phyloP scores from a whole-genome alignment of 2,797 vertebrate species.

The Danio jaintianensis region DNA sequence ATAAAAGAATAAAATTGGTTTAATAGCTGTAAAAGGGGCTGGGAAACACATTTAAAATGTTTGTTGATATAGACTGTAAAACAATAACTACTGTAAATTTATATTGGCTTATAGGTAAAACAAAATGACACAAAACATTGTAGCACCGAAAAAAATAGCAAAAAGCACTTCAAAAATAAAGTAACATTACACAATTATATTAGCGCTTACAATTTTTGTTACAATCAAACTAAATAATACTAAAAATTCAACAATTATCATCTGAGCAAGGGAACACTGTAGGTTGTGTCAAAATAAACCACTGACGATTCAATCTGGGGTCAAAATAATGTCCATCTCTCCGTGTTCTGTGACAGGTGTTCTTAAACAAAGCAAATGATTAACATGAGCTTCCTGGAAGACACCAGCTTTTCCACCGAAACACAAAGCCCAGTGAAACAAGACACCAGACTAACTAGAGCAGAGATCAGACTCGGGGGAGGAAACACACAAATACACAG shows the following conservation, averaged over 20 bases:
- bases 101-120: too few relatives aligned
- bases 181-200: too few relatives aligned
- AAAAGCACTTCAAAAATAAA: too few relatives aligned
- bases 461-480: slow-evolving; percentile 19
- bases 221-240: background rate
- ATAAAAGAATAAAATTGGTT: too few relatives aligned
- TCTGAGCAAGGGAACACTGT: background rate
- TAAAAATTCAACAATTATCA: background rate
- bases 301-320: background rate
- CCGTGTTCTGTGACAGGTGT: slow-evolving; percentile 31
- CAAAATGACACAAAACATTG: too few relatives aligned
- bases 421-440: slow-evolving; percentile 40
- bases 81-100: too few relatives aligned
- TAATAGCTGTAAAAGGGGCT: too few relatives aligned
- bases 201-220: background rate
- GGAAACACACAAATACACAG: slow-evolving; percentile 28
- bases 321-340: background rate
- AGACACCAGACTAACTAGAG: slow-evolving; percentile 11
- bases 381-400: slow-evolving; percentile 40
- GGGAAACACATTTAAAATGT: too few relatives aligned
- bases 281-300: background rate
- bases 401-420: slow-evolving; percentile 17
- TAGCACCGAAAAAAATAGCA: too few relatives aligned
- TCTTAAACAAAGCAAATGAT: slow-evolving; percentile 19
- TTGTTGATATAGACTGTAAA: too few relatives aligned